Percentiles rank a stretch among this genome's conserved stretches.
phyloP scores from a whole-genome alignment of 2,113 vertebrate species.

The Tupaia tana region DNA sequence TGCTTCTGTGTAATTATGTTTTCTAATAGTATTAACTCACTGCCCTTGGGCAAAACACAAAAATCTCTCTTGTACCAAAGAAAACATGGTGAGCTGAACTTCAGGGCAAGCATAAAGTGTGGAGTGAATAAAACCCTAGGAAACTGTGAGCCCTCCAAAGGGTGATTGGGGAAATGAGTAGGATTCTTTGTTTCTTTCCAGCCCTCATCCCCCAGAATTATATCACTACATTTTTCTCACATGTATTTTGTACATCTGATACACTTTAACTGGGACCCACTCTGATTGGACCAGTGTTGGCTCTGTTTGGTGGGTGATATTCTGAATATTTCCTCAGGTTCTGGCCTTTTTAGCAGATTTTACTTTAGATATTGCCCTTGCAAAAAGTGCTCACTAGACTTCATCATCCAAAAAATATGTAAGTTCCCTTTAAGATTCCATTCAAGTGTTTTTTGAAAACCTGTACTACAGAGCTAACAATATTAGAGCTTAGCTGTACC shows the following conservation, averaged over 20 bases:
- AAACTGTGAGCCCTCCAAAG: background rate
- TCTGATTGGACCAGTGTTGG: background rate
- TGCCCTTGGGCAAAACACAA: slow-evolving; percentile 26
- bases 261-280: background rate
- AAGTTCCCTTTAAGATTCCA: background rate
- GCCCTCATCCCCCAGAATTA: background rate
- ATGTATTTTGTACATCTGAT: background rate
- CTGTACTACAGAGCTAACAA: fast-evolving
- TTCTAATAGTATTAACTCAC: slow-evolving; percentile 58
- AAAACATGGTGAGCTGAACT: background rate
- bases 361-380: background rate
- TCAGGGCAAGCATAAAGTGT: background rate
- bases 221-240: background rate
- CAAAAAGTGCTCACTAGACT: background rate
- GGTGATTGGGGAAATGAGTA: background rate
- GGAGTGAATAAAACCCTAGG: background rate
- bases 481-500: too few species aligned
- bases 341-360: background rate
- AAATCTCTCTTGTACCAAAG: slow-evolving; percentile 18
- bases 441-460: background rate
- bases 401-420: background rate
- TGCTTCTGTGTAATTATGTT: slow-evolving; percentile 51
- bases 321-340: background rate
- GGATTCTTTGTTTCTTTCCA: background rate
- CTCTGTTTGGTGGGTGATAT: background rate